phyloP scores from a whole-genome alignment of 2,888 invertebrate genomes.

The Apodemia zela region DNA sequence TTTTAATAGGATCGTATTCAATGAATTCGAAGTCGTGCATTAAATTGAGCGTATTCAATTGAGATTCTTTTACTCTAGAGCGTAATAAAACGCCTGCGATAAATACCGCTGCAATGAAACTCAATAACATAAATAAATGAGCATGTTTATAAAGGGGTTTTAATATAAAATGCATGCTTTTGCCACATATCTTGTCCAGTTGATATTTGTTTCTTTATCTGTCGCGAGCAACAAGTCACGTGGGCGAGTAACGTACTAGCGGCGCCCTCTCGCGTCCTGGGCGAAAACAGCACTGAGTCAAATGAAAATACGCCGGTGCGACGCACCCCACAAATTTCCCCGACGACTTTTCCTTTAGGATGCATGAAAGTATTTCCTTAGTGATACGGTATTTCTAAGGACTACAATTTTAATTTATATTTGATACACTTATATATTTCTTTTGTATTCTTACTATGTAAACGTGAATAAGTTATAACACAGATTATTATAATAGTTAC shows the following conservation, averaged over 20 bases:
- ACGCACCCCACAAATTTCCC: conserved; percentile 76
- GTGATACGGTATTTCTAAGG: conserved; percentile 46
- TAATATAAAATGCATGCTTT: conserved; percentile 64
- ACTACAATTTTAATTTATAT: neutral
- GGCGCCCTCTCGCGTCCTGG: conserved; percentile 75
- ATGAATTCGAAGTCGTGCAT: conserved; percentile 46
- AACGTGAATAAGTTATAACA: too few species aligned
- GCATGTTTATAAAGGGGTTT: conserved; percentile 63
- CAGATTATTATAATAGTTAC: too few species aligned
- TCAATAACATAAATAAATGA: conserved; percentile 59
- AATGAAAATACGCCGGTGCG: conserved; percentile 66
- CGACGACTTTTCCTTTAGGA: conserved; percentile 70
- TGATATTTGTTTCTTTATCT: conserved; percentile 18
- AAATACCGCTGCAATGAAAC: conserved; percentile 56
- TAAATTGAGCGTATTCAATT: conserved; percentile 40
- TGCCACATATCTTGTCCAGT: conserved; percentile 35
- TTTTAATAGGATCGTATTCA: conserved; percentile 60
- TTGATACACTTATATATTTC: neutral
- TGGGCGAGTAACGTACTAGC: conserved; percentile 44
- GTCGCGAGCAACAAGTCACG: conserved; percentile 67
- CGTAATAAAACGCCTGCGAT: conserved; percentile 59
- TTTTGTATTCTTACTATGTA: neutral
- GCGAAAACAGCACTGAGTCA: conserved; percentile 68
- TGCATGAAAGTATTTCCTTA: conserved; percentile 49
- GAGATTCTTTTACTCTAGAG: conserved; percentile 48